phyloP scores from a whole-genome alignment of 2,888 invertebrate genomes.

The Andricus quercusramuli region DNA sequence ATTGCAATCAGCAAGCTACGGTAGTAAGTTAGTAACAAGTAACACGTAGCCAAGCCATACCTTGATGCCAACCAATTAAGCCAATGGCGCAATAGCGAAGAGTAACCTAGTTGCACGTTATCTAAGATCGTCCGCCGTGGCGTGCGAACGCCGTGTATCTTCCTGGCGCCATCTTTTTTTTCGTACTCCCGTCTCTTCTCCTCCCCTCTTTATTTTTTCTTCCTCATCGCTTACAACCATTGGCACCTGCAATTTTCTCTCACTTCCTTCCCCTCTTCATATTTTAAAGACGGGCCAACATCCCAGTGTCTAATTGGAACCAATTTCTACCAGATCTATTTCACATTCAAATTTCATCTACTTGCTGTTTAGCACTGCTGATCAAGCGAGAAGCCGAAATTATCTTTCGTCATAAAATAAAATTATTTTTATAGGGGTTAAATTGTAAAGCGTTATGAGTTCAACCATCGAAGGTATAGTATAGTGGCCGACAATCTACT shows the following conservation, averaged over 20 bases:
- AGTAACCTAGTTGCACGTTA: conserved; percentile 72
- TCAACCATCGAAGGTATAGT: background rate
- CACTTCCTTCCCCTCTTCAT: conserved; percentile 40
- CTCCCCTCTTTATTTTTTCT: conserved; percentile 45
- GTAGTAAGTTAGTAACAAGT: conserved; percentile 13
- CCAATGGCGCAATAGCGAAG: conserved; percentile 69
- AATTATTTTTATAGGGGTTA: background rate
- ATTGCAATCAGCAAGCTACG: conserved; percentile 50
- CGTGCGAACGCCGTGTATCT: conserved; percentile 71
- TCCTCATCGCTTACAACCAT: conserved; percentile 52
- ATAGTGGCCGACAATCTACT: background rate
- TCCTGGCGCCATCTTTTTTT: conserved; percentile 67
- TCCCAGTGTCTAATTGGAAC: too few relatives aligned
- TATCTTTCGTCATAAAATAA: background rate
- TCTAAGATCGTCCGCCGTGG: conserved; percentile 67
- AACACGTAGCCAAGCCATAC: conserved; percentile 25
- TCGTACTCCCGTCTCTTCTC: conserved; percentile 40
- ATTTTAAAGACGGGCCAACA: conserved; percentile 19
- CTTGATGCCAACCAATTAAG: conserved; percentile 68
- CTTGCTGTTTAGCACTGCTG: too few relatives aligned
- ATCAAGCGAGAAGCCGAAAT: too few relatives aligned
- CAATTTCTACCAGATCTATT: too few relatives aligned
- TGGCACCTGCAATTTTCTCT: conserved; percentile 47
- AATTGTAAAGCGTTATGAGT: background rate
- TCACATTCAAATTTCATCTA: too few relatives aligned